Evolutionary conservation across 2,113 vertebrate species (phyloP).

Genomic region (Eptatretus burgeri): DNA sequence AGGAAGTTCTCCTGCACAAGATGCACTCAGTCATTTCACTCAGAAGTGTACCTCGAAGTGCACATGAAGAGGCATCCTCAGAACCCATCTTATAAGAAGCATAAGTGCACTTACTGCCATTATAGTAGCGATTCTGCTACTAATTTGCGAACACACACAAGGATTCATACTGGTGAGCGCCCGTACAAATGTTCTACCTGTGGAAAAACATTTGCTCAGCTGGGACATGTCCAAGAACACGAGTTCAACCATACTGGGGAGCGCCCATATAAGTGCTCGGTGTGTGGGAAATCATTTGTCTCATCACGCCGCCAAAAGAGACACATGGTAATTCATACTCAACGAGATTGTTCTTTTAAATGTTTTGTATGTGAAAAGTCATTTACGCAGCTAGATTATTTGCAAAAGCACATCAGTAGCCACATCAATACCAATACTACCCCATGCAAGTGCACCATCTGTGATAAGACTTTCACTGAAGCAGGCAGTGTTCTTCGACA

Average conservation of each 20-base stretch:
- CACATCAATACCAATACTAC: neutral
- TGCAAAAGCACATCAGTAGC: neutral
- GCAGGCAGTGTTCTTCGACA: neutral
- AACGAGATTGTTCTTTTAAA: too few relatives aligned
- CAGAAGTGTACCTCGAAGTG: too few relatives aligned
- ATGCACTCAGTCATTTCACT: too few relatives aligned
- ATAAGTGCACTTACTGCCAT: too few relatives aligned
- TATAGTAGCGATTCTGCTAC: too few relatives aligned
- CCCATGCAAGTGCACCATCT: slow-evolving; percentile 7
- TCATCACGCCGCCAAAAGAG: slow-evolving; percentile 1
- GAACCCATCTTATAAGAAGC: too few relatives aligned
- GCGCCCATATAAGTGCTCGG: neutral
- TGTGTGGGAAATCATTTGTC: slow-evolving; percentile 1
- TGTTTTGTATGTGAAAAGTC: neutral
- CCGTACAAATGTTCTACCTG: neutral
- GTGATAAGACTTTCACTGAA: neutral
- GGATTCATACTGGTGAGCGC: slow-evolving; percentile 3
- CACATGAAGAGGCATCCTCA: too few relatives aligned
- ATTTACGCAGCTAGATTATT: neutral
- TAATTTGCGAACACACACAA: neutral
- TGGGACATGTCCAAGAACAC: neutral
- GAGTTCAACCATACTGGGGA: slow-evolving; percentile 4
- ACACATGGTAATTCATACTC: slow-evolving; percentile 2
- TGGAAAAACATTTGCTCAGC: neutral
- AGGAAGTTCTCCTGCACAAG: too few relatives aligned